These are phyloP conservation scores for Actias luna DNA, from an alignment of 2,888 invertebrate species.

Conservation along the genomic window DNA sequence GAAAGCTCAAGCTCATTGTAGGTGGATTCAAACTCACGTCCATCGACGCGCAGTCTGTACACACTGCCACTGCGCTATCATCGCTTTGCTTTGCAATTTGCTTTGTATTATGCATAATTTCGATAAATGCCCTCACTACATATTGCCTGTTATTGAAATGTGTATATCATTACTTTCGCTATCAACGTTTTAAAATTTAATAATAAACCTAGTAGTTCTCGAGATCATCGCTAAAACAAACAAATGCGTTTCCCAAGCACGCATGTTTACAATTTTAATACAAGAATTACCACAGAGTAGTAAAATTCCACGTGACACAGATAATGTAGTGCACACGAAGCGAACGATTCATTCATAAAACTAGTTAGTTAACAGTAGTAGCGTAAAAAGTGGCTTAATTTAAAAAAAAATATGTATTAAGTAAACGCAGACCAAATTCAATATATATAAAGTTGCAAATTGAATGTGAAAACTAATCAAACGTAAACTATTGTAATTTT, in stretches of 20 bases:
- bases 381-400: background rate
- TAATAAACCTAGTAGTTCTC: background rate
- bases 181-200: background rate
- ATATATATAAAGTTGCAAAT: conserved; percentile 9
- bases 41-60: no score
- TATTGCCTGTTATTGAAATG: no score
- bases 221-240: background rate
- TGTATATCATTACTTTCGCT: no score
- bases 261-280: conserved; percentile 7
- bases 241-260: background rate
- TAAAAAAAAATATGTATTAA: background rate
- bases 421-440: background rate
- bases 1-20: no score
- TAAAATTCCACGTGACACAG: conserved; percentile 11
- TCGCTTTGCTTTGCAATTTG: no score
- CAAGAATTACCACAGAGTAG: conserved; percentile 8
- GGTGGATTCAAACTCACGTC: no score
- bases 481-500: conserved; percentile 41
- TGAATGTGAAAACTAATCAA: conserved; percentile 14
- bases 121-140: no score
- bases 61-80: no score
- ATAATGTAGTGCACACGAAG: conserved; percentile 1
- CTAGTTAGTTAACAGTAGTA: background rate
- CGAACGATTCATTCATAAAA: conserved; percentile 15
- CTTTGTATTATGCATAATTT: no score